Base-by-base conservation (phyloP, 2,113 vertebrate genomes). In the Callionymus lyra region DNA sequence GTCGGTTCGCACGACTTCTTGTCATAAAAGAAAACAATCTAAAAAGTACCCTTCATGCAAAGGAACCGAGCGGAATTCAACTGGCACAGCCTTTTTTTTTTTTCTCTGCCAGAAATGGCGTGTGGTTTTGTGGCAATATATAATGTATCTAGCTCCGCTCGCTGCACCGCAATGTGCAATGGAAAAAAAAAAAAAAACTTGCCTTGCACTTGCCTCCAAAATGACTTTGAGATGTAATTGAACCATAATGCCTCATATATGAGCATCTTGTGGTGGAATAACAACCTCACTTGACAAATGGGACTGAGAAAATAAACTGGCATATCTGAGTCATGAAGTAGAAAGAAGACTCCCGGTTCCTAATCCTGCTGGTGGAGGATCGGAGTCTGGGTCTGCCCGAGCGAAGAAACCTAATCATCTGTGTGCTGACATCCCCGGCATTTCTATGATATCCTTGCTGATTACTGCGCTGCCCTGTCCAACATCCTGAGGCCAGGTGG, bases 211-310 rank as follows among this genome's bases (percentile, higher is more conserved):
- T 67, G 52, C 42, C 32, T 68, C 65, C 53, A 56, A 56, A 68
- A 56, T 6, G 47, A 57, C 44, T 75, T 57, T 54, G 46, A 67
- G 54, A 74, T 65, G 51, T 68, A 68, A 67, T 61, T 56, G 48
- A 77, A 72, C 48, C 56, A 14, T 65, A 70, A 63, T 63, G 50
- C 62, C 49, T 72, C 63, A 52, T 48, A 73, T 75, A 45, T 53
- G 70, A 65, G 59, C 49, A 47, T 69, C 68, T 47, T 42, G 45
- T n/a, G 36, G 60, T 44, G 34, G 47, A 56, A 68, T 68, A 53
- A 78, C 63, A 70, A 68, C 73, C 55, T 75, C 34, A 42, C 63
- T 53, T 82, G 80, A 82, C 63, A 50, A 80, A 83, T 72, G 65
- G 45, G 50, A 55, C 50, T 16, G 41, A 57, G 54, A 64, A 70